phyloP scores from a whole-genome alignment of 1,140 invertebrate species.

The Zaprionus ghesquierei region DNA sequence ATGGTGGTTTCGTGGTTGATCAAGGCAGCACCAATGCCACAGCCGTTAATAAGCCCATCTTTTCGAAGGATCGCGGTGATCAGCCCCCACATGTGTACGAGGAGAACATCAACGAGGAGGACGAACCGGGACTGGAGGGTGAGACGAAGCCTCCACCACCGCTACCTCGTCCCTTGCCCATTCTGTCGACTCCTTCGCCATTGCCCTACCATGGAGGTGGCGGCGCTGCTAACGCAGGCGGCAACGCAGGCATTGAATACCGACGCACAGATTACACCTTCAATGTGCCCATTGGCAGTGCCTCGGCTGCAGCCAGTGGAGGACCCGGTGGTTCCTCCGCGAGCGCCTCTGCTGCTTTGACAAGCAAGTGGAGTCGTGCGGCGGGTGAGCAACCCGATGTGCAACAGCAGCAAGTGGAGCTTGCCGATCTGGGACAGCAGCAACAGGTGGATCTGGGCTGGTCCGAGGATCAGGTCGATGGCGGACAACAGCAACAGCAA shows the following conservation, averaged over 20 bases:
- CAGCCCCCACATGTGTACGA: slow-evolving; percentile 74
- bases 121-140: slow-evolving; percentile 71
- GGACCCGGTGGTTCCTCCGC: slow-evolving; percentile 48
- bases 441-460: slow-evolving; percentile 50
- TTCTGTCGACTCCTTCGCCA: slow-evolving; percentile 41
- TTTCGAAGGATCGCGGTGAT: slow-evolving; percentile 77
- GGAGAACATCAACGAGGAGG: slow-evolving; percentile 51
- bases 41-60: slow-evolving; percentile 43
- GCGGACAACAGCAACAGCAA: slow-evolving; percentile 21
- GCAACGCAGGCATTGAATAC: slow-evolving; percentile 53
- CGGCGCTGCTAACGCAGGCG: background rate
- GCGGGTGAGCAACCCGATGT: slow-evolving; percentile 45
- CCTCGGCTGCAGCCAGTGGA: slow-evolving; percentile 47
- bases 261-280: slow-evolving; percentile 63
- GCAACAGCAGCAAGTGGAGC: slow-evolving; percentile 19
- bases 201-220: slow-evolving; percentile 29
- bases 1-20: slow-evolving; percentile 54
- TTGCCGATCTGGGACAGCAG: slow-evolving; percentile 41
- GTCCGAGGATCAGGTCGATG: slow-evolving; percentile 37
- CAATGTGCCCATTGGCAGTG: slow-evolving; percentile 49
- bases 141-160: slow-evolving; percentile 39
- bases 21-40: slow-evolving; percentile 64
- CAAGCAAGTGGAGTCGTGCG: slow-evolving; percentile 52
- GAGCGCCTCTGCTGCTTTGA: slow-evolving; percentile 32
- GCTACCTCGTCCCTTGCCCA: slow-evolving; percentile 9